phyloP scores from a whole-genome alignment of 53 echinoderm and acorn worm species.

The Arbacia lixula region DNA sequence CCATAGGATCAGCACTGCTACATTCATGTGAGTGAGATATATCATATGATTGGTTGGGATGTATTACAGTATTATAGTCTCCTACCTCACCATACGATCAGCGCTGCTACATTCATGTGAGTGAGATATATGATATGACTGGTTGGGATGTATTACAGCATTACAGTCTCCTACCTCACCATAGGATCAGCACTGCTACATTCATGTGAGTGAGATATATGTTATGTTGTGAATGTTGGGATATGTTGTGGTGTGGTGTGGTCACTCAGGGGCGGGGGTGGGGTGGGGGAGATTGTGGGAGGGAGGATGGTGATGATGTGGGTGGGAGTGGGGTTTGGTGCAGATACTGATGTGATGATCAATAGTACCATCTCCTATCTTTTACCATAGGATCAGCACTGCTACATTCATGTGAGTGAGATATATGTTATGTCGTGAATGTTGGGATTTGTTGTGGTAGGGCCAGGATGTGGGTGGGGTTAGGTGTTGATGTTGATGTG shows the following conservation, averaged over 20 bases:
- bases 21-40: constrained; percentile 87
- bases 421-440: background rate
- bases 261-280: too few relatives aligned
- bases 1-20: constrained; percentile 92
- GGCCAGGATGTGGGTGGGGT: too few relatives aligned
- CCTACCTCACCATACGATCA: constrained; percentile 94
- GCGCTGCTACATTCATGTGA: constrained; percentile 96
- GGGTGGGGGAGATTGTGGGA: too few relatives aligned
- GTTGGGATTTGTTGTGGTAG: too few relatives aligned
- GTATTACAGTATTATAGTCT: constrained; percentile 96
- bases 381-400: constrained; percentile 95
- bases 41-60: too few relatives aligned
- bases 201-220: constrained; percentile 78
- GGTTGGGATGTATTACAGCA: too few relatives aligned
- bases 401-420: constrained; percentile 92
- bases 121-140: constrained; percentile 25
- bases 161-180: constrained; percentile 96
- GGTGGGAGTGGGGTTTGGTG: too few relatives aligned
- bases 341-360: too few relatives aligned
- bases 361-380: constrained; percentile 97
- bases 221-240: too few relatives aligned
- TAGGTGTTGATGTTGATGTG: too few relatives aligned
- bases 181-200: constrained; percentile 95
- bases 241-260: too few relatives aligned
- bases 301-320: too few relatives aligned